Evolutionary conservation across 35 echinoderm and acorn worm species (phyloP).

Genomic region (Ophiothrix spiculata): DNA sequence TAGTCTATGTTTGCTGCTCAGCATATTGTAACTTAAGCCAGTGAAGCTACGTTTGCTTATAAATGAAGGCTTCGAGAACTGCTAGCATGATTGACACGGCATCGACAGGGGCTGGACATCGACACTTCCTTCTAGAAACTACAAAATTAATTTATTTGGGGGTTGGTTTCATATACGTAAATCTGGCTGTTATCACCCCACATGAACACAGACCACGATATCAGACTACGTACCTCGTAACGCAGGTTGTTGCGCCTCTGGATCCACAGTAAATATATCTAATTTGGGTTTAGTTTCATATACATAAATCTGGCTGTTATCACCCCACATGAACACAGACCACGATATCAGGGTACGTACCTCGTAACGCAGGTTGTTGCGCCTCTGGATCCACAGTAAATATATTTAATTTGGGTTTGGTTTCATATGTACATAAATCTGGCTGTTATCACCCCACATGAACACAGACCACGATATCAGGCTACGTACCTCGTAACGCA

Average conservation of each 20-base stretch:
- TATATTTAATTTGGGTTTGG: slow-evolving; percentile 74
- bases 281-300: slow-evolving; percentile 82
- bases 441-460: slow-evolving; percentile 66
- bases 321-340: slow-evolving; percentile 70
- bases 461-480: slow-evolving; percentile 69
- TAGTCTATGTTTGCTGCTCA: too few relatives aligned
- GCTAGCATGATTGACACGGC: too few relatives aligned
- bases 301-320: slow-evolving; percentile 72
- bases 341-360: slow-evolving; percentile 43
- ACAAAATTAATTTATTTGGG: too few relatives aligned
- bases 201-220: slow-evolving; percentile 70
- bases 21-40: too few relatives aligned
- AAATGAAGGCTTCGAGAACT: too few relatives aligned
- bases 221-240: slow-evolving; percentile 20
- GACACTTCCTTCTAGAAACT: too few relatives aligned
- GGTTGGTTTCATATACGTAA: slow-evolving; percentile 82
- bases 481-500: background rate
- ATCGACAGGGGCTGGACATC: too few relatives aligned
- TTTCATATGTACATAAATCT: slow-evolving; percentile 84
- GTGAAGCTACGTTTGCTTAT: too few relatives aligned
- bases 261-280: slow-evolving; percentile 76
- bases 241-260: slow-evolving; percentile 39
- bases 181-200: slow-evolving; percentile 66
- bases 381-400: slow-evolving; percentile 72
- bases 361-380: slow-evolving; percentile 17